A percentile compares a stretch with the other conserved stretches of the same genome.
These are phyloP conservation scores for Centrocercus urophasianus DNA, from an alignment of 2,113 vertebrate genomes.

Conservation along the genomic window DNA sequence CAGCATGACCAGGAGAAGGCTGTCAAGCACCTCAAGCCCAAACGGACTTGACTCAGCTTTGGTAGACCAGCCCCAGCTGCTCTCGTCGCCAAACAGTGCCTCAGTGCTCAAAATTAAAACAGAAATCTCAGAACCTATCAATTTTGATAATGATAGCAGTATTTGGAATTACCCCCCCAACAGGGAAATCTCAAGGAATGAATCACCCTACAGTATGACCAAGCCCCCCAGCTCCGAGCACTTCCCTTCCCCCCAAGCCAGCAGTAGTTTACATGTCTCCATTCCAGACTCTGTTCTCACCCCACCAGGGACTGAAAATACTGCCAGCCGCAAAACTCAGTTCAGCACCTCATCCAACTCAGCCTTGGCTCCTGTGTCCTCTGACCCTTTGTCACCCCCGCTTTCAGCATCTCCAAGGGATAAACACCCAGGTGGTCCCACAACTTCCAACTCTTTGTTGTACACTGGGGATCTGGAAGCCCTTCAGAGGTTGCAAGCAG, in stretches of 20 bases:
- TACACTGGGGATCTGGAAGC: slow-evolving; percentile 96
- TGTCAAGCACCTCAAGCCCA: slow-evolving; percentile 89
- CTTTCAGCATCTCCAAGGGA: slow-evolving; percentile 97
- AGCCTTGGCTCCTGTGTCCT: slow-evolving; percentile 87
- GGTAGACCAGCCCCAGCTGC: slow-evolving; percentile 87
- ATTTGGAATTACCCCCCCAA: slow-evolving; percentile 99
- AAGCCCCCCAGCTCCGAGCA: slow-evolving; percentile 89
- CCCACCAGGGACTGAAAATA: slow-evolving; percentile 90
- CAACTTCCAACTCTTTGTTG: slow-evolving; percentile 91
- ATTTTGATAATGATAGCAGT: slow-evolving; percentile 99
- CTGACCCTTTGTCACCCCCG: slow-evolving; percentile 94
- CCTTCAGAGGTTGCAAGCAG: slow-evolving; percentile 94
- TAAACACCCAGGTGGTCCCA: slow-evolving; percentile 89
- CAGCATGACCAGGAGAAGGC: slow-evolving; percentile 85
- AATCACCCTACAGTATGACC: slow-evolving; percentile 99
- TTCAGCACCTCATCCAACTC: slow-evolving; percentile 84
- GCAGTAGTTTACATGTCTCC: slow-evolving; percentile 88
- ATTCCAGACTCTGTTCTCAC: slow-evolving; percentile 98
- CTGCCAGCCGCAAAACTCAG: slow-evolving; percentile 88
- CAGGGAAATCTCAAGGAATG: slow-evolving; percentile 97
- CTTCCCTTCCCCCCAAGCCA: slow-evolving; percentile 91
- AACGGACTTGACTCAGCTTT: slow-evolving; percentile 85
- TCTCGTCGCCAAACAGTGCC: slow-evolving; percentile 88
- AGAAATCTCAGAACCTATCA: slow-evolving; percentile 97
- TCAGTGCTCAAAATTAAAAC: slow-evolving; percentile 99